phyloP scores from a whole-genome alignment of 2,797 vertebrate species.

The Darevskia nairensis region DNA sequence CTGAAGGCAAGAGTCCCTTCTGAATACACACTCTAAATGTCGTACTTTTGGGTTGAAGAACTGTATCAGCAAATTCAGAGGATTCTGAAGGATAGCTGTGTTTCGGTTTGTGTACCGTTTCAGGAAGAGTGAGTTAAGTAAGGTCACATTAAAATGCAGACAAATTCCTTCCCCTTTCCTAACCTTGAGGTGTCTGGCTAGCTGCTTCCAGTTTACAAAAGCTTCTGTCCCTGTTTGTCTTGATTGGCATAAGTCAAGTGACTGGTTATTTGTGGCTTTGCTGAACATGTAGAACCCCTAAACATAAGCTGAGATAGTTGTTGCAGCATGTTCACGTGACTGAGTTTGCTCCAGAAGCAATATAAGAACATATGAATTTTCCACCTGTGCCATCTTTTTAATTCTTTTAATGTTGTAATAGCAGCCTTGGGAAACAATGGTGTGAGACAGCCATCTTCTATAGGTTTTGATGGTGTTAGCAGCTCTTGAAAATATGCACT shows the following conservation, averaged over 20 bases:
- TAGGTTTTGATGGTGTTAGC: neutral
- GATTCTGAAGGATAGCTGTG: too few relatives aligned
- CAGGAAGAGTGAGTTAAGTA: too few relatives aligned
- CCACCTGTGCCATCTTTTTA: neutral
- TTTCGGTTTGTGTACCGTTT: too few relatives aligned
- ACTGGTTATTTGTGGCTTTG: neutral
- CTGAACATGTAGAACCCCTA: neutral
- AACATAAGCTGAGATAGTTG: neutral
- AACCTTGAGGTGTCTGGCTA: neutral
- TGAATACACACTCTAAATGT: neutral
- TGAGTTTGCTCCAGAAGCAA: neutral
- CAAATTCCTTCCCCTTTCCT: too few relatives aligned
- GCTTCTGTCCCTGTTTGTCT: neutral
- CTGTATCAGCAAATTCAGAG: too few relatives aligned
- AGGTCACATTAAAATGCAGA: too few relatives aligned
- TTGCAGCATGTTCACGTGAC: neutral
- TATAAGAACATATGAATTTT: neutral
- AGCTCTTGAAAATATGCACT: conserved; percentile 25
- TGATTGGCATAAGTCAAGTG: neutral
- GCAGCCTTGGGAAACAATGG: neutral
- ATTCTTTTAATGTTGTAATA: neutral
- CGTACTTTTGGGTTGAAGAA: too few relatives aligned
- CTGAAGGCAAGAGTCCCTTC: neutral
- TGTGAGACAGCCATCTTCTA: neutral
- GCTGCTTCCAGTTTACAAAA: neutral